A percentile compares a stretch with the other conserved stretches of the same genome.
Evolutionary conservation across 2,113 vertebrate genomes (phyloP).

Genomic region (Cairina moschata): DNA sequence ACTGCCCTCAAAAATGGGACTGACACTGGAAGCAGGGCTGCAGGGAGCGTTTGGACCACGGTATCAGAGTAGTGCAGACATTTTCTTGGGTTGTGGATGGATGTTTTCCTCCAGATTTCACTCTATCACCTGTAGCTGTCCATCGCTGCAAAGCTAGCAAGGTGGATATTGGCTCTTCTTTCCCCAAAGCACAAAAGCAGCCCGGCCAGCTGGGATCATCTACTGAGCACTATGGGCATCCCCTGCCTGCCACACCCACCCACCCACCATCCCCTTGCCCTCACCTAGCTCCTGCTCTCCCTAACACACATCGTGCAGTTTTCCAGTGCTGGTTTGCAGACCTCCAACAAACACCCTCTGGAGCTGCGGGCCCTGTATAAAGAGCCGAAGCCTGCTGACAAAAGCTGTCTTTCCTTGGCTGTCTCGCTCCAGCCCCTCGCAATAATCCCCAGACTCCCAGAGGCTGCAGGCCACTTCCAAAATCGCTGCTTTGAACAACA

Average conservation of each 20-base stretch:
- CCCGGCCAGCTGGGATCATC: not conserved
- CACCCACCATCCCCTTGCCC: not conserved
- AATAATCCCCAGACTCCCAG: not conserved
- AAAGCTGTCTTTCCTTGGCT: not conserved
- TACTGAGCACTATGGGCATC: not conserved
- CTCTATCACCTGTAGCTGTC: not conserved
- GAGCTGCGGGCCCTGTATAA: not conserved
- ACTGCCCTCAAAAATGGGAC: not conserved
- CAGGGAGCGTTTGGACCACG: not conserved
- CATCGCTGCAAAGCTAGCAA: not conserved
- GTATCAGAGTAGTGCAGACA: not conserved
- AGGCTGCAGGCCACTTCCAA: not conserved
- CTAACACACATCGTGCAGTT: not conserved
- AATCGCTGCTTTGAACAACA: not conserved
- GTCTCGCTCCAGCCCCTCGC: not conserved
- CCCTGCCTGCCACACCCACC: no score
- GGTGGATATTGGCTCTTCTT: not conserved
- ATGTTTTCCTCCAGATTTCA: not conserved
- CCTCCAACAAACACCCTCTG: not conserved
- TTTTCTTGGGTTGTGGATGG: not conserved
- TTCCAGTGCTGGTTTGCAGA: not conserved
- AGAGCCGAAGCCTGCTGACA: not conserved
- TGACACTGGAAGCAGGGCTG: not conserved
- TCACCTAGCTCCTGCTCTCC: not conserved
- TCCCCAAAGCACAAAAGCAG: not conserved